A percentile compares a stretch with the other conserved stretches of the same genome.
Conservation (phyloP, 1,140 invertebrate genomes). For the Caerostris extrusa region DNA sequence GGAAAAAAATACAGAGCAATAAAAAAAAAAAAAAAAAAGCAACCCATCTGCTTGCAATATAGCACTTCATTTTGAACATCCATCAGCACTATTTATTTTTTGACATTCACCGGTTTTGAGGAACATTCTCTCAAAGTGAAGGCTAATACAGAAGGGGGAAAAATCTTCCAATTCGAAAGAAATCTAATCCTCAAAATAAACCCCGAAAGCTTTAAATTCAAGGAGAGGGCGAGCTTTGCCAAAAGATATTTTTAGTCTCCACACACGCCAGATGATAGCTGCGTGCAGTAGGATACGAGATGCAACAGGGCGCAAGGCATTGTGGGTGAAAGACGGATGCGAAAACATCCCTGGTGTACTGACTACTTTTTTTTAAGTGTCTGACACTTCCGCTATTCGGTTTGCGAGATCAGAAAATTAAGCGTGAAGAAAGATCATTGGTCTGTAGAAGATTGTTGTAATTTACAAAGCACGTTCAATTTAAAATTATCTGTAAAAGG, state of each 20-base stretch:
- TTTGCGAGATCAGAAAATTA: background rate
- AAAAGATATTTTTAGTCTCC: slow-evolving; percentile 23
- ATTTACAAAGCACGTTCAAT: background rate
- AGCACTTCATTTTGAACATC: background rate
- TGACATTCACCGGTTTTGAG: slow-evolving; percentile 18
- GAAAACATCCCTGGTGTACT: background rate
- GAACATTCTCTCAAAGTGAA: background rate
- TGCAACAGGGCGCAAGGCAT: slow-evolving; percentile 1
- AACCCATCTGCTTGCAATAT: background rate
- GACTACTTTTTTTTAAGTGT: background rate
- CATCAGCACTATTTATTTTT: slow-evolving; percentile 26
- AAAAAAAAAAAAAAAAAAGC: background rate
- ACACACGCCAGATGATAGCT: background rate
- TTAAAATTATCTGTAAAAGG: background rate
- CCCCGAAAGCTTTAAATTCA: slow-evolving; percentile 32
- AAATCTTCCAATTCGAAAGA: background rate
- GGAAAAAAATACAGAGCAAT: background rate
- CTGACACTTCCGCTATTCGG: slow-evolving; percentile 23
- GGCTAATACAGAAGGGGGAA: background rate
- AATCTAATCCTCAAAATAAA: slow-evolving; percentile 16
- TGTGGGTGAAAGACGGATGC: slow-evolving; percentile 3
- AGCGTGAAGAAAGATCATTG: background rate
- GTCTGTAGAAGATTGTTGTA: background rate
- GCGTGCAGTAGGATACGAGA: background rate
- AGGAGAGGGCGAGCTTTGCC: slow-evolving; percentile 18